phyloP scores from a whole-genome alignment of 2,888 invertebrate genomes.

The Macaria notata region DNA sequence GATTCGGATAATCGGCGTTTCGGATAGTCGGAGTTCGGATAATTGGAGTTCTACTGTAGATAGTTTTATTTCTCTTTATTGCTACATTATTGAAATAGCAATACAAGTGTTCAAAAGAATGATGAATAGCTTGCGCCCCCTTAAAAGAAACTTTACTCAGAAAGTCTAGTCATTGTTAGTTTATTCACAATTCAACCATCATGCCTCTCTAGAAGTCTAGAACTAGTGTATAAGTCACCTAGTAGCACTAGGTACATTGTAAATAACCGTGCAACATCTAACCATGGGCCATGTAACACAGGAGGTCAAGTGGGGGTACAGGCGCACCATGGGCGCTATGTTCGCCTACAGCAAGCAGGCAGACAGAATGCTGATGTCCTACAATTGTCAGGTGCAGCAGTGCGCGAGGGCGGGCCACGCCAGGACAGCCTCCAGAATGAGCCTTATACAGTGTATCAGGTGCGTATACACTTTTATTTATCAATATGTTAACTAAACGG shows the following conservation, averaged over 20 bases:
- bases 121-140: too few species aligned
- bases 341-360: conserved; percentile 79
- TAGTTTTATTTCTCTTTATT: too few species aligned
- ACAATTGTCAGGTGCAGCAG: conserved; percentile 80
- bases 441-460: conserved; percentile 92
- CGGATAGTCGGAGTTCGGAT: too few species aligned
- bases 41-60: too few species aligned
- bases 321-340: conserved; percentile 80
- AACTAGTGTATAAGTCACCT: too few species aligned
- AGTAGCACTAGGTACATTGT: background rate
- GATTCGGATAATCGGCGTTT: too few species aligned
- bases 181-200: too few species aligned
- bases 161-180: too few species aligned
- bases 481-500: background rate
- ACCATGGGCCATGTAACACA: conserved; percentile 52
- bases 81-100: too few species aligned
- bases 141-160: too few species aligned
- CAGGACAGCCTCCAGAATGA: conserved; percentile 78
- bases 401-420: conserved; percentile 72
- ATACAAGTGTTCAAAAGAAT: too few species aligned
- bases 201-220: too few species aligned
- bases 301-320: conserved; percentile 81
- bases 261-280: conserved; percentile 13
- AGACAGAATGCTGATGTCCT: conserved; percentile 79
- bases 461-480: conserved; percentile 51